Evolutionary conservation across 2,797 vertebrate species (phyloP).

Genomic region (Hephaestus fuliginosus): DNA sequence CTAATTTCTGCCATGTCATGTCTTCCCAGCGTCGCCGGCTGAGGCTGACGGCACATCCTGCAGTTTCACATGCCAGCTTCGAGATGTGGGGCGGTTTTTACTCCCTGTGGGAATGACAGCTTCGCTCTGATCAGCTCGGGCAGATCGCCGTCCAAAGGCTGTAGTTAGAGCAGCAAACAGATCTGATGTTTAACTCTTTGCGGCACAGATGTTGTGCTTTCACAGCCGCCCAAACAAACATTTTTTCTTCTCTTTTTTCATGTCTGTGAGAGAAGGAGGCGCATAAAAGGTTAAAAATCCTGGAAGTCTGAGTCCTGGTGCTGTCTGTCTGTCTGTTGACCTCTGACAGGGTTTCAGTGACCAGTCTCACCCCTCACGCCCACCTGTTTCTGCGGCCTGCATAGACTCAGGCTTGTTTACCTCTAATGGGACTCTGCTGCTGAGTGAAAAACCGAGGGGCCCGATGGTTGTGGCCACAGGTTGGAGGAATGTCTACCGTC

Average conservation of each 20-base stretch:
- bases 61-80: conserved; percentile 45
- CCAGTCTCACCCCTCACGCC: conserved; percentile 58
- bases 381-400: conserved; percentile 77
- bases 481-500: conserved; percentile 84
- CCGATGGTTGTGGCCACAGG: conserved; percentile 76
- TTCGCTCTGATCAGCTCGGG: conserved; percentile 48
- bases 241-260: conserved; percentile 28
- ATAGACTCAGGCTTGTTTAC: conserved; percentile 70
- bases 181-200: conserved; percentile 67
- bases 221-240: conserved; percentile 58
- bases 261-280: conserved; percentile 59
- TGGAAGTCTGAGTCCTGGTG: neutral
- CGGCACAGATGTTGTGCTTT: conserved; percentile 53
- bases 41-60: conserved; percentile 3
- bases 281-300: conserved; percentile 11
- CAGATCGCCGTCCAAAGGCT: conserved; percentile 43
- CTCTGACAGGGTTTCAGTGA: conserved; percentile 51
- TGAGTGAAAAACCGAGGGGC: conserved; percentile 70
- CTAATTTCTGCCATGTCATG: conserved; percentile 57
- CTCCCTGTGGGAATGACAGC: conserved; percentile 54
- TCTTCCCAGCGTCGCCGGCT: conserved; percentile 32
- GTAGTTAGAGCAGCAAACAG: conserved; percentile 64
- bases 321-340: conserved; percentile 38
- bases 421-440: conserved; percentile 69
- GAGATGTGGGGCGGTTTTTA: conserved; percentile 41